A percentile compares a stretch with the other conserved stretches of the same genome.
Evolutionary conservation across 2,888 invertebrate genomes (phyloP).

Genomic region (Pterostichus niger): DNA sequence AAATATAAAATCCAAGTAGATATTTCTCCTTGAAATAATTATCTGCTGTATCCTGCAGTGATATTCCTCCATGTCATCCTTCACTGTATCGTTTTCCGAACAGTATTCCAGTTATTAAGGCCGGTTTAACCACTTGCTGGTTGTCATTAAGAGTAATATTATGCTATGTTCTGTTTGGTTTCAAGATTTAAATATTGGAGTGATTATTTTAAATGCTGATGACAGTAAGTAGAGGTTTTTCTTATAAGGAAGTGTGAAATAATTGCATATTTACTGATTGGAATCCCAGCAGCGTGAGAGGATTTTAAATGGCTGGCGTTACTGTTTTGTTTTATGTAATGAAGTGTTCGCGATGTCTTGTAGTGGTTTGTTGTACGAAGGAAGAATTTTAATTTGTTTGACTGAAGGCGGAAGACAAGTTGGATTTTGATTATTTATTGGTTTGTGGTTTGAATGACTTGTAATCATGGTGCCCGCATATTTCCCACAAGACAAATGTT

Average conservation of each 20-base stretch:
- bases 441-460: conserved; percentile 38
- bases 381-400: conserved; percentile 26
- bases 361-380: not conserved
- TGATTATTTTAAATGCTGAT: not conserved
- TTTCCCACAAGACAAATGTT: not conserved
- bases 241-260: conserved; percentile 42
- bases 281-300: conserved; percentile 20
- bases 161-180: not conserved
- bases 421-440: conserved; percentile 46
- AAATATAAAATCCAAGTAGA: too few species aligned
- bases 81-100: too few species aligned
- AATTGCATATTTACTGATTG: conserved; percentile 21
- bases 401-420: conserved; percentile 31
- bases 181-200: conserved; percentile 20
- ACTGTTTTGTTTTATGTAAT: conserved; percentile 48
- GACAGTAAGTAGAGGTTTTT: conserved; percentile 24
- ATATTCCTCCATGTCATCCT: too few species aligned
- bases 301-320: conserved; percentile 24
- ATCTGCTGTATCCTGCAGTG: too few species aligned
- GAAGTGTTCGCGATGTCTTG: conserved; percentile 25
- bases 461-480: conserved; percentile 38
- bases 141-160: not conserved
- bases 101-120: not conserved
- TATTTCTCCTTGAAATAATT: too few species aligned
- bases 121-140: not conserved